A percentile compares a stretch with the other conserved stretches of the same genome.
These are phyloP conservation scores for Lasiurus cinereus DNA, from an alignment of 2,113 vertebrate genomes.

Conservation along the genomic window DNA sequence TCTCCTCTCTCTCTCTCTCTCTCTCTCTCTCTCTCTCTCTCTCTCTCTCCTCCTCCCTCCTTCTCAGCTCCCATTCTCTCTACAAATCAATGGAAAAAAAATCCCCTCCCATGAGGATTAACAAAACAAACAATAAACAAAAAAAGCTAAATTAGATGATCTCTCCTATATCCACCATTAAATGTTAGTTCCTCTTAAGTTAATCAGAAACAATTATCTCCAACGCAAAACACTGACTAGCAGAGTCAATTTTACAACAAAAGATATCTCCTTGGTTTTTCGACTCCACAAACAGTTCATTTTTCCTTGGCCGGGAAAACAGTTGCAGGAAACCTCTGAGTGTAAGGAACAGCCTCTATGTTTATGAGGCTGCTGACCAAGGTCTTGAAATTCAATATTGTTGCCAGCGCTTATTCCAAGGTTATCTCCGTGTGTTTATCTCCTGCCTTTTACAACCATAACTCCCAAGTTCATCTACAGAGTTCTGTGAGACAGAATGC, in stretches of 20 bases:
- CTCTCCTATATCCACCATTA: background rate
- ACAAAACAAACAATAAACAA: no score
- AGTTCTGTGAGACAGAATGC: background rate
- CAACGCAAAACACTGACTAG: background rate
- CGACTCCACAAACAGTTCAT: background rate
- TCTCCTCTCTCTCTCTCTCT: no score
- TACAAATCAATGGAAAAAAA: no score
- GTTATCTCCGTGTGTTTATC: background rate
- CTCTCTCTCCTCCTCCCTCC: no score
- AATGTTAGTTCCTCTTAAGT: background rate
- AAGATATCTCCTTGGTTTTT: background rate
- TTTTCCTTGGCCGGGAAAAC: background rate
- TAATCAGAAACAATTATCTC: slow-evolving; percentile 5
- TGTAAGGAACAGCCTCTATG: background rate
- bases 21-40: no score
- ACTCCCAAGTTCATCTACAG: background rate
- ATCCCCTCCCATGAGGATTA: no score
- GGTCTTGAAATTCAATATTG: slow-evolving; percentile 51
- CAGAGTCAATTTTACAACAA: background rate
- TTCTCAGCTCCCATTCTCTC: no score
- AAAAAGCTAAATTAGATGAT: no score
- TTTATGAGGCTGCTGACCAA: slow-evolving; percentile 62
- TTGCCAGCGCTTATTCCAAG: slow-evolving; percentile 7
- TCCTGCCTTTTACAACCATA: slow-evolving; percentile 53
- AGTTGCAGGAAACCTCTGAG: background rate